Conservation (phyloP, 37 sponge, comb jelly and placozoan genomes). For the Crambe crambe region DNA sequence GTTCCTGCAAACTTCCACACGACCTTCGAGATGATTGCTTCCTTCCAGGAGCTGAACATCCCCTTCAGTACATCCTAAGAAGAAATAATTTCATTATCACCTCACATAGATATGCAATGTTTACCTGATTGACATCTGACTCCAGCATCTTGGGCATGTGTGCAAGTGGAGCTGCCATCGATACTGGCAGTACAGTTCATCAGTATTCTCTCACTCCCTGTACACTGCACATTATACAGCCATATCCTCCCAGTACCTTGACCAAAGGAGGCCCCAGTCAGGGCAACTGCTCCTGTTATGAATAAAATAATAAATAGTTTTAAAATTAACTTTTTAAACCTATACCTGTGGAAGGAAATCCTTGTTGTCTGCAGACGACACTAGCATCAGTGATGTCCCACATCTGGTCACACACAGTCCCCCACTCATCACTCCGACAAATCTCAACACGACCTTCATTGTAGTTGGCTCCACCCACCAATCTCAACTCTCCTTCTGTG, state of each 20-base stretch:
- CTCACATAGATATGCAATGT: neutral
- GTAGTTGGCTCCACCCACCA: too few species aligned
- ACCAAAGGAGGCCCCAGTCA: neutral
- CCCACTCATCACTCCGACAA: too few species aligned
- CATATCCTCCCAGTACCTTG: slow-evolving; percentile 3
- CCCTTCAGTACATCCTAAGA: neutral
- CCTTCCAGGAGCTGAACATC: neutral
- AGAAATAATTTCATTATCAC: neutral
- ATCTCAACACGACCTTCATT: too few species aligned
- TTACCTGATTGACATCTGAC: slow-evolving; percentile 36
- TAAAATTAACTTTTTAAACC: too few species aligned
- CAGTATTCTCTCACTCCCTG: neutral
- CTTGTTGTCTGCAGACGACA: neutral
- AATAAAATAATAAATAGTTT: too few species aligned
- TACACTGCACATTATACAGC: neutral
- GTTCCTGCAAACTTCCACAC: neutral
- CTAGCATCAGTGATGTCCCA: neutral
- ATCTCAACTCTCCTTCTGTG: too few species aligned
- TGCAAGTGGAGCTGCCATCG: neutral
- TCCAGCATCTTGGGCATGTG: slow-evolving; percentile 9
- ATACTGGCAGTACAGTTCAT: neutral
- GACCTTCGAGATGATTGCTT: neutral
- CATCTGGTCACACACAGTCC: too few species aligned
- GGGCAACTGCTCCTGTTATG: neutral
- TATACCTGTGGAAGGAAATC: neutral